Base-by-base conservation (phyloP, 2,888 invertebrate species). In the Leucoptera coffeella region DNA sequence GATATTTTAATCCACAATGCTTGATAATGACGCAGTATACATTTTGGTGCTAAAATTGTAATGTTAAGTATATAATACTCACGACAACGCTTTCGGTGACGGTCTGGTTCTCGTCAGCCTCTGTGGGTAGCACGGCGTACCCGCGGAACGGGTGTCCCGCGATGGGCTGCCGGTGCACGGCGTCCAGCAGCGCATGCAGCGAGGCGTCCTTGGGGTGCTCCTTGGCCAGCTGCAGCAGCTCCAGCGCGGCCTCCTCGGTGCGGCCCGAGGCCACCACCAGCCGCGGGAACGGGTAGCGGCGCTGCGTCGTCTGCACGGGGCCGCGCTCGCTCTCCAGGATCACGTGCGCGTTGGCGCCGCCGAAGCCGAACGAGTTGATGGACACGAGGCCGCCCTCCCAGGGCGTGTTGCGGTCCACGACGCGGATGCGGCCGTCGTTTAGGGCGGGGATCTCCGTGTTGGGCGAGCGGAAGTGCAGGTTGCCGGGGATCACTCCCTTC, bases 321-420 rank as follows among this genome's bases (percentile, higher is more conserved):
- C n/a, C n/a, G n/a, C n/a, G n/a, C 51, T 87, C 82, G 4, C 90
- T 85, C 48, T 84, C 81, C 9, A 95, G 73, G 38, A 95, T 74
- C 1, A 91, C 64, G 60, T 95, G 94, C n/a, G 89, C 92, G 60
- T 94, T 94, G 22, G 93, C 91, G 28, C 99, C 99, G 33, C 97
- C 97, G 62, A 97, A 97, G 11, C 97, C 97, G 58, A 99, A 99
- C 6, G 95, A 95, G 69, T 97, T 99, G 15, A 99, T 61, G 12
- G 85, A 95, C 27, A 90, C 82, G 31, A 90, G 75, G n/a, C 95
- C 95, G 25, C 95, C 95, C 28, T 84, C 79, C 85, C 89, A 95
- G 14, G 82, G 78, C 33, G 78, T 82, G 43, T 85, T 81, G 50
- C 83, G 78, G 36, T 85, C 77, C 12, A 97, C 89, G 26, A 96